phyloP scores from a whole-genome alignment of 2,797 vertebrate genomes.

The Sebastiscus tertius region DNA sequence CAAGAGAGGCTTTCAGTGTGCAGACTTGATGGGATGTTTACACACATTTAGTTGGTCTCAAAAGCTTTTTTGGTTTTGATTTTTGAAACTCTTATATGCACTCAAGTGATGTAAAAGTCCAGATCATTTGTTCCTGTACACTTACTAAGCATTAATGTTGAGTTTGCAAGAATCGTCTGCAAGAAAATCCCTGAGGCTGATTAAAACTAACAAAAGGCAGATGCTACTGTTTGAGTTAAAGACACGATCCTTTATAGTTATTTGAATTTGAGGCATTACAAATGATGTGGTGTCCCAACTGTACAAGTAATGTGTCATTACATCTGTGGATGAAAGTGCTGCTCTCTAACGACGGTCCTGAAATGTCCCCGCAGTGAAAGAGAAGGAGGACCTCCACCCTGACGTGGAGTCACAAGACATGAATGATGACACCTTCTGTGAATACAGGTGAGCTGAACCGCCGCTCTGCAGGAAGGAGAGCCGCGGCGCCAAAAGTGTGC shows the following conservation, averaged over 20 bases:
- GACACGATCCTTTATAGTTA: not conserved
- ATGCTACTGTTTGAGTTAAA: conserved; percentile 14
- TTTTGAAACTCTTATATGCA: not conserved
- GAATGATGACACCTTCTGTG: conserved; percentile 90
- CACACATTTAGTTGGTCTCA: conserved; percentile 18
- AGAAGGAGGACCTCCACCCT: conserved; percentile 91
- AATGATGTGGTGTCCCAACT: not conserved
- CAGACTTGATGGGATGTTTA: conserved; percentile 41
- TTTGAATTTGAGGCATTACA: conserved; percentile 6
- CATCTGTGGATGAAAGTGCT: conserved; percentile 18
- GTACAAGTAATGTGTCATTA: not conserved
- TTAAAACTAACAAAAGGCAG: conserved; percentile 13
- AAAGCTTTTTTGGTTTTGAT: conserved; percentile 14
- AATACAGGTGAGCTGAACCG: conserved; percentile 90
- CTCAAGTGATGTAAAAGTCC: conserved; percentile 6
- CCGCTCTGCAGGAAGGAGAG: conserved; percentile 1
- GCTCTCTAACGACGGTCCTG: conserved; percentile 13
- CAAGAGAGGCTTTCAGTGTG: conserved; percentile 31
- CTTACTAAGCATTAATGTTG: not conserved
- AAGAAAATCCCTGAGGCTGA: conserved; percentile 8
- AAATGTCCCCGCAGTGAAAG: conserved; percentile 88
- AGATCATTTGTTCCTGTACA: not conserved
- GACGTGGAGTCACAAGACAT: conserved; percentile 87
- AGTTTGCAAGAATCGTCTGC: not conserved
- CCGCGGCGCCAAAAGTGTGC: conserved; percentile 27